A percentile compares a stretch with the other conserved stretches of the same genome.
Evolutionary conservation across 2,888 invertebrate species (phyloP).

Genomic region (Ommatoiulus sabulosus): DNA sequence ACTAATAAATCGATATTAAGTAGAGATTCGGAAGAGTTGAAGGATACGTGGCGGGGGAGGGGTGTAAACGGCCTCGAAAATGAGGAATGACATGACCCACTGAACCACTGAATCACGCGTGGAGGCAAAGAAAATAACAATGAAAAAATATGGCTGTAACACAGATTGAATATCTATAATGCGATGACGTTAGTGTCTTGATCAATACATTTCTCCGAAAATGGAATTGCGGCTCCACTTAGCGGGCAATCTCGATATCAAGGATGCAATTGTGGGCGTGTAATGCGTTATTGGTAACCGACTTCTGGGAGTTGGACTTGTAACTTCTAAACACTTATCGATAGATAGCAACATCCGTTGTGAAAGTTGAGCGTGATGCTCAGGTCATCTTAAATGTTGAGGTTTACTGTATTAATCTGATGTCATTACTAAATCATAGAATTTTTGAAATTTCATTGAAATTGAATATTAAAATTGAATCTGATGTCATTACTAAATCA

Average conservation of each 20-base stretch:
- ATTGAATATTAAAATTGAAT: too few relatives aligned
- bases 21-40: constrained; percentile 14
- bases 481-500: too few relatives aligned
- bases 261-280: too few relatives aligned
- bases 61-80: constrained; percentile 1
- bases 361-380: too few relatives aligned
- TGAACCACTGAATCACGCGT: constrained; percentile 13
- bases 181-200: background rate
- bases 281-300: too few relatives aligned
- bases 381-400: too few relatives aligned
- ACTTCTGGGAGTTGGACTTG: too few relatives aligned
- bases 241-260: background rate
- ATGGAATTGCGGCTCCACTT: background rate
- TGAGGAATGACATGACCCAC: constrained; percentile 31
- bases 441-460: too few relatives aligned
- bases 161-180: background rate
- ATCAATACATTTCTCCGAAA: background rate
- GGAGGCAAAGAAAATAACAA: background rate
- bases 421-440: too few relatives aligned
- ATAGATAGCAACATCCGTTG: too few relatives aligned
- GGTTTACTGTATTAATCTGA: too few relatives aligned
- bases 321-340: too few relatives aligned
- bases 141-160: background rate
- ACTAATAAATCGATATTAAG: constrained; percentile 39
- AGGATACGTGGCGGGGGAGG: background rate